Evolutionary conservation across 2,113 vertebrate genomes (phyloP), one percentile per base, ranked within the genome.

Genomic region (Diadophis punctatus): DNA sequence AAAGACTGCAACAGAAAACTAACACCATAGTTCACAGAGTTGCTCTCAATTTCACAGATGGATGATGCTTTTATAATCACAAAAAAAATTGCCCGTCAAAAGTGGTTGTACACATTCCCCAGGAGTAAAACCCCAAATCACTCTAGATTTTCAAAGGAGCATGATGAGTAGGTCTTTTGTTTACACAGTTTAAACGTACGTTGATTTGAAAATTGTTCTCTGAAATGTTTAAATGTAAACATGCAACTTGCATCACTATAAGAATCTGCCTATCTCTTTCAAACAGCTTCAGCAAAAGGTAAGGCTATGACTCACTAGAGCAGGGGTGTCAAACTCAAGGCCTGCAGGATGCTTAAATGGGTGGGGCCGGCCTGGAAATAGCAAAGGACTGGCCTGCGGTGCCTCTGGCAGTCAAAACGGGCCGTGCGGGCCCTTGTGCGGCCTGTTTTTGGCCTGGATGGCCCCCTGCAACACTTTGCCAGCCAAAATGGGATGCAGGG

Each of bases 121-220:
- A 48, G 49, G 49, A 80, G 30, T 11, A 80, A 63, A 63, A 56
- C 10, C 43, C 30, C 43, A 63, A 88, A n/a, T n/a, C 58, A 46
- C 4, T 74, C 34, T 90, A 60, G 87, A 60, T 95, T 92, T 94
- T 46, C 86, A 84, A 94, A 95, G 93, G 88, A 91, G 89, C 4
- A 89, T 91, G 87, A 25, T 1, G 34, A 8, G 43, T 74, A 18
- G 91, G 43, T 30, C 91, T 88, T 90, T 87, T 90, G 90, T 93
- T 93, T 94, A 48, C 43, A 89, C 39, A 60, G 46, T 91, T 91
- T 91, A 94, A 95, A 92, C 43, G 95, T 49, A 93, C 94, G 92
- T n/a, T 92, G 91, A 94, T 95, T 63, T 92, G 87, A 93, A 90
- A 87, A 14, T 60, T 89, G 43, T 86, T 58, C 48, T 95, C 86